Conservation (phyloP, 2,888 invertebrate genomes). For the Heterodera filipjevi region DNA sequence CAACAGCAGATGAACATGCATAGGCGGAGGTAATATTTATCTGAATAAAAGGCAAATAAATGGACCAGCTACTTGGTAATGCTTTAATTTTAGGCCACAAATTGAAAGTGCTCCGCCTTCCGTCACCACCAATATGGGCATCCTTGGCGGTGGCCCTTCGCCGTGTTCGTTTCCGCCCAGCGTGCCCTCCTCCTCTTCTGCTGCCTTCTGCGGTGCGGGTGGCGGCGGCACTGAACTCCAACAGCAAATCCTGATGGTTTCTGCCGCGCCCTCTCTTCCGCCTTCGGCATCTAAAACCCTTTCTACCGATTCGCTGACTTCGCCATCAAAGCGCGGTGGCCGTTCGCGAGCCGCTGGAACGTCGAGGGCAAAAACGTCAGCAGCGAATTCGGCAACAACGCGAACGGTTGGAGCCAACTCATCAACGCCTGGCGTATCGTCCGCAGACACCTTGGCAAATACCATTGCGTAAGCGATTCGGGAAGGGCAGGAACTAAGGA, state of each 20-base stretch:
- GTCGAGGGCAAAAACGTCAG: neutral
- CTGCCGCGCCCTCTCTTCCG: neutral
- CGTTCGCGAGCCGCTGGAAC: neutral
- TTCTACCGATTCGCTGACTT: neutral
- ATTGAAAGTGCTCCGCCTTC: constrained; percentile 12
- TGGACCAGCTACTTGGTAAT: too few species aligned
- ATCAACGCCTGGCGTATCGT: neutral
- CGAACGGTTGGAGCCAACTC: neutral
- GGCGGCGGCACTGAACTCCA: neutral
- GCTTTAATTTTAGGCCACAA: constrained; percentile 15
- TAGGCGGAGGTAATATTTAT: constrained; percentile 2
- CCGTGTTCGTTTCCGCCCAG: constrained; percentile 1
- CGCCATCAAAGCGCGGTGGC: neutral
- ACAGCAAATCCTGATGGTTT: neutral
- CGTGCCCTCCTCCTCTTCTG: constrained; percentile 1
- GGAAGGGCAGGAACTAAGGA: too few species aligned
- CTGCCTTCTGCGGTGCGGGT: neutral
- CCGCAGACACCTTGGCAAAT: constrained; percentile 20
- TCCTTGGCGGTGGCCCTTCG: neutral
- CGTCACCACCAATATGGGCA: neutral
- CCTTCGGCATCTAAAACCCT: neutral
- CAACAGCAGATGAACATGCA: neutral
- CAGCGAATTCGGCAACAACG: neutral
- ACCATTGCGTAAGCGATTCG: constrained; percentile 32
- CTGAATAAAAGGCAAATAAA: too few species aligned